phyloP scores from a whole-genome alignment of 2,888 invertebrate genomes.

The Leucophenga montana region DNA sequence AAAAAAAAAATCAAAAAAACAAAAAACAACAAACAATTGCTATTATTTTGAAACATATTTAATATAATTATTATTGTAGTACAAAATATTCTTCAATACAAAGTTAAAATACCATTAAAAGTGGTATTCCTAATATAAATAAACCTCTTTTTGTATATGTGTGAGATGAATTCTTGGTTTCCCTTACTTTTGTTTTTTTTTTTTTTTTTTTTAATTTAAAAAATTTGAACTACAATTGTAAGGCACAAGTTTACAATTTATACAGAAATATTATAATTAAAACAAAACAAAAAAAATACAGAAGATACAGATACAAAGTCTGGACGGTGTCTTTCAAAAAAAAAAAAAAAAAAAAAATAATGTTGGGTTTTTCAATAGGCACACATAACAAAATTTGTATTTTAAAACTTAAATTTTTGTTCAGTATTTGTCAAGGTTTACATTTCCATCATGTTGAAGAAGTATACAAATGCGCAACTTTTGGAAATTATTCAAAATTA shows the following conservation, averaged over 20 bases:
- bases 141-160: constrained; percentile 29
- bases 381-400: no score
- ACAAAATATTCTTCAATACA: constrained; percentile 2
- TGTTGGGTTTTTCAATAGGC: no score
- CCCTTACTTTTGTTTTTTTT: constrained; percentile 7
- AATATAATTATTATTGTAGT: background rate
- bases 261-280: background rate
- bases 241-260: constrained; percentile 43
- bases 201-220: constrained; percentile 17
- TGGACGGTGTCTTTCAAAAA: constrained; percentile 16
- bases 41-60: background rate
- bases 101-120: background rate
- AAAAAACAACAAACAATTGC: no score
- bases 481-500: no score
- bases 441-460: no score
- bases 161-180: constrained; percentile 36
- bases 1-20: background rate
- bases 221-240: constrained; percentile 47
- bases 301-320: no score
- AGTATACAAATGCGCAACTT: no score
- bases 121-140: constrained; percentile 11
- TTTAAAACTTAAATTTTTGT: no score
- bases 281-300: background rate
- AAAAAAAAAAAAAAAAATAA: no score
- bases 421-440: no score